phyloP scores from a whole-genome alignment of 2,888 invertebrate species.

The Eupeodes luniger region DNA sequence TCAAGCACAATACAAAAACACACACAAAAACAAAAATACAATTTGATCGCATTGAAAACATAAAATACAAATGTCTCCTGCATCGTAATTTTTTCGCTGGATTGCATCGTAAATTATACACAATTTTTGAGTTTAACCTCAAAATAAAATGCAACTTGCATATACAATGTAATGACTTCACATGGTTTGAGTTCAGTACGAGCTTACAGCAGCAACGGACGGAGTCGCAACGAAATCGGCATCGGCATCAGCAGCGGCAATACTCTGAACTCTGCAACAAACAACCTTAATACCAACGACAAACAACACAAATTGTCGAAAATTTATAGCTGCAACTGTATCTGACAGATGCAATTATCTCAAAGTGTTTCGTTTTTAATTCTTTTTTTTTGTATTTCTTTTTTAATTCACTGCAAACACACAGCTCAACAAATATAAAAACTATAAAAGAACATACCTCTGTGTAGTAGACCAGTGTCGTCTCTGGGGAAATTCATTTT shows the following conservation, averaged over 20 bases:
- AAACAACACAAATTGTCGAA: slow-evolving; percentile 49
- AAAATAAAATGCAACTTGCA: slow-evolving; percentile 3
- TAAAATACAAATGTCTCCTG: background rate
- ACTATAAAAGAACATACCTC: background rate
- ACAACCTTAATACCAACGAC: slow-evolving; percentile 23
- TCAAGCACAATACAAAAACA: too few relatives aligned
- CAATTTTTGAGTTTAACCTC: slow-evolving; percentile 7
- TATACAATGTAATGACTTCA: slow-evolving; percentile 19
- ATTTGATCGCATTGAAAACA: background rate
- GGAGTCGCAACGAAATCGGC: too few relatives aligned
- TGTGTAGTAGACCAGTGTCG: background rate
- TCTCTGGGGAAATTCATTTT: slow-evolving; percentile 44
- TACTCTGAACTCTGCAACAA: slow-evolving; percentile 7
- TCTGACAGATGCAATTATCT: slow-evolving; percentile 72
- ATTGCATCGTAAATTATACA: background rate
- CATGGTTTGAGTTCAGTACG: background rate
- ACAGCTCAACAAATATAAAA: background rate
- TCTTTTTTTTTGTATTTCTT: slow-evolving; percentile 11
- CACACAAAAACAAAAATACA: too few relatives aligned
- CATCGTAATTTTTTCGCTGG: background rate
- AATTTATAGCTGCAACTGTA: slow-evolving; percentile 69
- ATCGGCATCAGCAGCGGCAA: background rate
- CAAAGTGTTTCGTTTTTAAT: slow-evolving; percentile 50
- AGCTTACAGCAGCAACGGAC: background rate
- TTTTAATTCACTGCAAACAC: slow-evolving; percentile 3